Evolutionary conservation across 2,888 invertebrate genomes (phyloP).

Genomic region (Drosophila paracracens): DNA sequence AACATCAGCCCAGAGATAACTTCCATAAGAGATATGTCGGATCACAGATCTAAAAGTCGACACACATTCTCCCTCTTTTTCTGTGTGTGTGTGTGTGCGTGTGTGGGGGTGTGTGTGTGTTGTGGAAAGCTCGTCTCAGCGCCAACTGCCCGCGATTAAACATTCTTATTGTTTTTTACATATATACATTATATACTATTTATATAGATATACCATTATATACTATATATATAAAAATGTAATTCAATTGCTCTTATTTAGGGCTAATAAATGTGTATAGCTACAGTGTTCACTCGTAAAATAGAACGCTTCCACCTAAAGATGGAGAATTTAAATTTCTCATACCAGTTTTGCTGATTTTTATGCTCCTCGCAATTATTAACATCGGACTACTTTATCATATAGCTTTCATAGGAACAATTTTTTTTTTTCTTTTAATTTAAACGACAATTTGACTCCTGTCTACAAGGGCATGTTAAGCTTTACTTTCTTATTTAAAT

Average conservation of each 20-base stretch:
- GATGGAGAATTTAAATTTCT: not conserved
- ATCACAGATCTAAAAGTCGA: not conserved
- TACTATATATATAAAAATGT: constrained; percentile 30
- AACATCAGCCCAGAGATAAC: constrained; percentile 30
- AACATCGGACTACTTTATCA: not conserved
- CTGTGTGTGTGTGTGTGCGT: not conserved
- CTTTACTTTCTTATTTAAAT: not conserved
- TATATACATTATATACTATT: constrained; percentile 21
- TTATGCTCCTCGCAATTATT: not conserved
- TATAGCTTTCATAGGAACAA: not conserved
- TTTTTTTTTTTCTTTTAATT: too few species aligned
- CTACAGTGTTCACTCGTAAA: not conserved
- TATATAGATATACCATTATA: constrained; percentile 21
- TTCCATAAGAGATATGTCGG: constrained; percentile 15
- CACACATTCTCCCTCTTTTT: not conserved
- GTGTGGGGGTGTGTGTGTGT: not conserved
- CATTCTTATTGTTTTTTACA: constrained; percentile 68
- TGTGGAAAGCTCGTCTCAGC: constrained; percentile 29
- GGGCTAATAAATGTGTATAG: constrained; percentile 4
- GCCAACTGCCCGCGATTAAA: constrained; percentile 45
- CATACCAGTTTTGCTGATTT: not conserved
- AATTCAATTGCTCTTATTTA: constrained; percentile 22
- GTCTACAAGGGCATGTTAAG: not conserved
- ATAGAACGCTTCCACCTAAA: not conserved
- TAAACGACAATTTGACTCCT: not conserved